Percentiles rank a stretch among this genome's conserved stretches.
Conservation (phyloP, 2,113 vertebrate genomes). For the Irena cyanogastra region DNA sequence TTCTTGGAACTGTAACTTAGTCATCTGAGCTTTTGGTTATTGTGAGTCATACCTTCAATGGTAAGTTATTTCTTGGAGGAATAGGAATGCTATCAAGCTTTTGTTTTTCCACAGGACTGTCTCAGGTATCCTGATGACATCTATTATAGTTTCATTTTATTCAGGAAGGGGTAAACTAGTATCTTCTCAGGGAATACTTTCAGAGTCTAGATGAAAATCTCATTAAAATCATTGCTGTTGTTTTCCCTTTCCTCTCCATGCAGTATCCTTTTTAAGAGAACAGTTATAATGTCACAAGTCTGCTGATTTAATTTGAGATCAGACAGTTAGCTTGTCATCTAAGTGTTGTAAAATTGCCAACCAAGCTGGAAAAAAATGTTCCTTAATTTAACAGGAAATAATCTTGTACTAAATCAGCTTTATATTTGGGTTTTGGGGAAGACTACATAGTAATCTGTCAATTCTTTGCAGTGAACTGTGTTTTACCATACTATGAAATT, state of each 20-base stretch:
- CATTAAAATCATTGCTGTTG: accelerated
- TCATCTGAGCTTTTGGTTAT: background rate
- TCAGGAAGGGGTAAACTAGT: background rate
- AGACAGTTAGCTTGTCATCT: background rate
- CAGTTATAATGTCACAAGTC: background rate
- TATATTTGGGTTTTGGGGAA: background rate
- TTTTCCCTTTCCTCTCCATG: background rate
- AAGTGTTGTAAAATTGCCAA: background rate
- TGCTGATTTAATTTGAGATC: background rate
- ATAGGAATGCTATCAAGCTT: background rate
- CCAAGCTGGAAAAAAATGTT: background rate
- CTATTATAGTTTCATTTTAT: background rate
- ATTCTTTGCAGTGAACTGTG: background rate
- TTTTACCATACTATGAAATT: background rate
- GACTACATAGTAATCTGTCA: background rate
- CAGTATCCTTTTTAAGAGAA: background rate
- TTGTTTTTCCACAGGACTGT: background rate
- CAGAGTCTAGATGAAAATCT: background rate
- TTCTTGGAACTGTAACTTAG: background rate
- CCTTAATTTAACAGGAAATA: background rate
- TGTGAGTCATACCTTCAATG: background rate
- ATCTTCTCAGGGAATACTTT: background rate
- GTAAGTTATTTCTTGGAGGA: background rate
- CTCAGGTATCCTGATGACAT: background rate
- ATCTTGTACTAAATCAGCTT: background rate